These are phyloP conservation scores for Parus major DNA, from an alignment of 2,113 vertebrate genomes.

Conservation along the genomic window DNA sequence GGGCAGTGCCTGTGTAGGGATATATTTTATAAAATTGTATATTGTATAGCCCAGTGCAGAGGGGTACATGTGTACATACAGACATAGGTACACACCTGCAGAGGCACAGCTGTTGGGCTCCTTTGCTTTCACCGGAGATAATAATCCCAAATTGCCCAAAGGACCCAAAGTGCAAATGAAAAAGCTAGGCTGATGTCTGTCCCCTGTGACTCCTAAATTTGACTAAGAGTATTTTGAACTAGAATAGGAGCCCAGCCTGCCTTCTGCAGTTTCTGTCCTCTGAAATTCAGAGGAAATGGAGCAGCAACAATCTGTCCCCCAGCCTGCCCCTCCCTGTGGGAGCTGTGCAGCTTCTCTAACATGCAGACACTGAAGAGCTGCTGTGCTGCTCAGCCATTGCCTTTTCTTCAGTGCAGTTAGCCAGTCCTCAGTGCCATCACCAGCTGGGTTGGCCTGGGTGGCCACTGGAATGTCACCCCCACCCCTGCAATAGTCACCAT, in stretches of 20 bases:
- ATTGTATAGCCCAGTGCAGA: too few species aligned
- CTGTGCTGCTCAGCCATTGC: background rate
- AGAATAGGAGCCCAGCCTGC: background rate
- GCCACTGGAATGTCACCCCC: rapidly evolving
- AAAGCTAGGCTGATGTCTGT: background rate
- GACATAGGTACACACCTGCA: too few species aligned
- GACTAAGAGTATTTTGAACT: background rate
- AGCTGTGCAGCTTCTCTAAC: background rate
- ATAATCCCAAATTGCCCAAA: background rate
- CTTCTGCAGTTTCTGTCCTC: background rate
- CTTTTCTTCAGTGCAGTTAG: background rate
- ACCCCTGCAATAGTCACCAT: background rate
- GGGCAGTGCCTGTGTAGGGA: too few species aligned
- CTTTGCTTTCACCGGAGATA: background rate
- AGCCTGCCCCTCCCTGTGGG: background rate
- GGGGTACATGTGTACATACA: too few species aligned
- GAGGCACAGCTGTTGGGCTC: background rate
- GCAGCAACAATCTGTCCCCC: background rate
- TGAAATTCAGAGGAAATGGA: slow-evolving; percentile 2
- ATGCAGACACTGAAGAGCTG: background rate
- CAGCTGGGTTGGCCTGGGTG: background rate
- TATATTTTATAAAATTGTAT: too few species aligned
- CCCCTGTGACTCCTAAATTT: background rate
- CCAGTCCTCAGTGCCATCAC: background rate
- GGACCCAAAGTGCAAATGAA: background rate